Evolutionary conservation across 2,888 invertebrate species (phyloP).

Genomic region (Pyrrhia umbra): DNA sequence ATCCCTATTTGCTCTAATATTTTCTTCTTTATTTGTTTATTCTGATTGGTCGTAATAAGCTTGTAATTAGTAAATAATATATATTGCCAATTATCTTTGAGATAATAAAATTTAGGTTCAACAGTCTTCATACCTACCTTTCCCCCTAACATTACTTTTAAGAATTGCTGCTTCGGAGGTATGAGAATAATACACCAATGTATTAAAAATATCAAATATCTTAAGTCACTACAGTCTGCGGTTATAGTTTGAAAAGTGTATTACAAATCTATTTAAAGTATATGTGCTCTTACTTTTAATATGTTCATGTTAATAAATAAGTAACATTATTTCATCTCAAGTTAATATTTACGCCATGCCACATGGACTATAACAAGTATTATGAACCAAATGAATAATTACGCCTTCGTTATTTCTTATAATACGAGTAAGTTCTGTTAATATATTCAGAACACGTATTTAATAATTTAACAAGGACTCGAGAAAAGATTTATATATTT

Average conservation of each 20-base stretch:
- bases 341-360: not conserved
- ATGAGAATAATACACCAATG: too few species aligned
- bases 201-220: too few species aligned
- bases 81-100: not conserved
- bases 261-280: too few species aligned
- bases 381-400: constrained; percentile 28
- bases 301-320: too few species aligned
- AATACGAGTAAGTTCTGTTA: constrained; percentile 42
- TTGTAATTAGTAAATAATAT: not conserved
- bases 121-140: constrained; percentile 5
- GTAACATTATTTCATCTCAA: not conserved
- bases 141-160: too few species aligned
- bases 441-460: constrained; percentile 55
- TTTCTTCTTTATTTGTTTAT: not conserved
- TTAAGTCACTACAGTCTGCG: too few species aligned
- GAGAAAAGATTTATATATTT: constrained; percentile 54
- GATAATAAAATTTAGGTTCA: constrained; percentile 1
- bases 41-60: not conserved
- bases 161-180: too few species aligned
- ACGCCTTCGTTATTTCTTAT: constrained; percentile 47
- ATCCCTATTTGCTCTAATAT: not conserved
- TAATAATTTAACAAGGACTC: constrained; percentile 55
- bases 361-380: constrained; percentile 34
- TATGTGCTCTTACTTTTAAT: too few species aligned
- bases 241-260: too few species aligned